Percentiles rank a stretch among this genome's conserved stretches.
These are phyloP conservation scores for Gerris lacustris DNA, from an alignment of 2,888 invertebrate genomes.

Conservation along the genomic window DNA sequence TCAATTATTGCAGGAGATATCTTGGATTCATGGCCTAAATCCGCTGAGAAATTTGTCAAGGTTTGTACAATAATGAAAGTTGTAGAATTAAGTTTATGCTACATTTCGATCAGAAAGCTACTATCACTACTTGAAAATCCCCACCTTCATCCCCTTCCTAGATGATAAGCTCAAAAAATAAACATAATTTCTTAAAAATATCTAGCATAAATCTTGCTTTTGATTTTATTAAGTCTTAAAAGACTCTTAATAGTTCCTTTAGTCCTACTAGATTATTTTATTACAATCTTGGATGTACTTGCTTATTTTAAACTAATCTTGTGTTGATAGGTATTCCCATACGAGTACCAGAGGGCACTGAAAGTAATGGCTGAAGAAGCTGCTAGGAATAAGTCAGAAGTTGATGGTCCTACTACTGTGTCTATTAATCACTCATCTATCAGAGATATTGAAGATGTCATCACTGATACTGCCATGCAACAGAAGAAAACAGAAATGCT, in stretches of 20 bases:
- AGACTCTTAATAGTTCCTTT: no score
- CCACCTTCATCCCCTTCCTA: no score
- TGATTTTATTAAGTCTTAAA: no score
- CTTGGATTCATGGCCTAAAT: slow-evolving; percentile 64
- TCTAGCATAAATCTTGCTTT: no score
- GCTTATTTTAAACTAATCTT: not conserved
- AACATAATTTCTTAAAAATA: no score
- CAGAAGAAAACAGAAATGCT: slow-evolving; percentile 70
- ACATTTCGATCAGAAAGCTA: no score
- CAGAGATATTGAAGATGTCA: slow-evolving; percentile 78
- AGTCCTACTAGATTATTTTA: no score
- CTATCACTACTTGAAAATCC: no score
- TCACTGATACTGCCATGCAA: slow-evolving; percentile 62
- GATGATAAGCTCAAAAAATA: no score
- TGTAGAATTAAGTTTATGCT: no score
- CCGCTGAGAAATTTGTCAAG: slow-evolving; percentile 73
- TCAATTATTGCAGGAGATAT: slow-evolving; percentile 71
- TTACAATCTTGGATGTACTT: no score
- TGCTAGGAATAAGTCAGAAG: slow-evolving; percentile 25
- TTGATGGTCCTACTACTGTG: slow-evolving; percentile 18
- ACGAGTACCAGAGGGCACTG: slow-evolving; percentile 86
- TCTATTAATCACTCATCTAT: slow-evolving; percentile 37
- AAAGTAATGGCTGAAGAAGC: slow-evolving; percentile 49
- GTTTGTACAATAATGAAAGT: slow-evolving; percentile 34
- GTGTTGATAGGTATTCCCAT: slow-evolving; percentile 67